Evolutionary conservation across 2,113 vertebrate genomes (phyloP).

Genomic region (Salvelinus fontinalis): DNA sequence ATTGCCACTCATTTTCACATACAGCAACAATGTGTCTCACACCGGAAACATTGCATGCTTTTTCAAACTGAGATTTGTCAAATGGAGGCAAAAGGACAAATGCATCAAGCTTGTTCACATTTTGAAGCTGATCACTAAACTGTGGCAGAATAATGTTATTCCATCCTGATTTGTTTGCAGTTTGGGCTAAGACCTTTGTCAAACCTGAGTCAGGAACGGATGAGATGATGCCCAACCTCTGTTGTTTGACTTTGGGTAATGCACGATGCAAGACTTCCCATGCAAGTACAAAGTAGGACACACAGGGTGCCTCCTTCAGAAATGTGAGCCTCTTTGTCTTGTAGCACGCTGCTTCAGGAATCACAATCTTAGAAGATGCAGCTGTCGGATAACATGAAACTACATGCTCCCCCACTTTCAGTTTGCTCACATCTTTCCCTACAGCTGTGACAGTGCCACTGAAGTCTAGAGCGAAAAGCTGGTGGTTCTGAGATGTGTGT

Average conservation of each 20-base stretch:
- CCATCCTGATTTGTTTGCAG: conserved; percentile 76
- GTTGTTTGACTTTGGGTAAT: conserved; percentile 67
- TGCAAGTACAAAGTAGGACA: conserved; percentile 80
- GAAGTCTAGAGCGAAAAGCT: conserved; percentile 81
- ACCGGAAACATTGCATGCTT: conserved; percentile 49
- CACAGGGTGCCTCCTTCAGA: conserved; percentile 70
- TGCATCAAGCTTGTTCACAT: conserved; percentile 58
- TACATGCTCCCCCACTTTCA: conserved; percentile 82
- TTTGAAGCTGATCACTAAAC: conserved; percentile 38
- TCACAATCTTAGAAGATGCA: conserved; percentile 68
- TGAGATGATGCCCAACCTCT: conserved; percentile 73
- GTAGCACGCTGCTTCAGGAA: conserved; percentile 78
- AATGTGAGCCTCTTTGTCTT: conserved; percentile 42
- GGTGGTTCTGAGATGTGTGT: conserved; percentile 70
- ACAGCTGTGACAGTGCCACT: conserved; percentile 78
- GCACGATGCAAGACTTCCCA: conserved; percentile 78
- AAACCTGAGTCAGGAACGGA: conserved; percentile 72
- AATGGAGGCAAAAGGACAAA: conserved; percentile 77
- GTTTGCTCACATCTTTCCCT: conserved; percentile 74
- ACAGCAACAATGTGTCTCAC: conserved; percentile 74
- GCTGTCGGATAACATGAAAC: conserved; percentile 64
- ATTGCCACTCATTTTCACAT: conserved; percentile 56
- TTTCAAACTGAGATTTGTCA: conserved; percentile 52
- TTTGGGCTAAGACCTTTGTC: conserved; percentile 67
- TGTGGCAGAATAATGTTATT: conserved; percentile 59